Conservation (phyloP, 1,140 invertebrate species). For the Calosoma granatense region DNA sequence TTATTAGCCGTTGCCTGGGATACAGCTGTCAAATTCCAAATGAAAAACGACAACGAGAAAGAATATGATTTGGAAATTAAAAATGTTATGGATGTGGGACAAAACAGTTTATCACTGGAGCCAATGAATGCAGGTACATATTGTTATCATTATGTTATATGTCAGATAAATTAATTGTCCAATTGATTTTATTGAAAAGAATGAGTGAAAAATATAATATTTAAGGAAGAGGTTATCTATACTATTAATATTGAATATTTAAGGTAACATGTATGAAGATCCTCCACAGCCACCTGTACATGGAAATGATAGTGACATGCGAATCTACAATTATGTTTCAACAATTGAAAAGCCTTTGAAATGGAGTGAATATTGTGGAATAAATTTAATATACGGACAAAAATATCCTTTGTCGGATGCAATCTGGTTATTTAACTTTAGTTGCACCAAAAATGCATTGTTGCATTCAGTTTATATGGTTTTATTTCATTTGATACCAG, state of each 20-base stretch:
- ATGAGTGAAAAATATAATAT: too few species aligned
- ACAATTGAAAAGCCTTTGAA: conserved; percentile 49
- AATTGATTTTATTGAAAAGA: too few species aligned
- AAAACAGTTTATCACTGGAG: background rate
- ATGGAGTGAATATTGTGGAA: conserved; percentile 45
- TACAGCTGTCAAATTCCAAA: conserved; percentile 38
- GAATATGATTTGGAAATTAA: too few species aligned
- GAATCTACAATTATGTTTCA: conserved; percentile 57
- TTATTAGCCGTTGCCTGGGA: conserved; percentile 55
- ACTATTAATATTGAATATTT: background rate
- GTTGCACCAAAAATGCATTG: conserved; percentile 33
- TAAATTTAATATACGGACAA: conserved; percentile 36
- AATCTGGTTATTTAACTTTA: conserved; percentile 44
- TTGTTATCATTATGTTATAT: background rate
- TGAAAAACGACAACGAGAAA: conserved; percentile 1
- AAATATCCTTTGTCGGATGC: conserved; percentile 42
- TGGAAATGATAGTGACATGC: too few species aligned
- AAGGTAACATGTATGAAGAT: background rate
- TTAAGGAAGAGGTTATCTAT: conserved; percentile 1
- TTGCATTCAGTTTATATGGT: conserved; percentile 39
- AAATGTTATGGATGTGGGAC: too few species aligned
- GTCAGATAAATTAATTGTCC: too few species aligned
- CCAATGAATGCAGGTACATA: background rate
- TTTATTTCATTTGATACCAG: conserved; percentile 49
- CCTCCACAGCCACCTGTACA: too few species aligned